Conservation (phyloP, 2,113 vertebrate species). For the Ictalurus furcatus region DNA sequence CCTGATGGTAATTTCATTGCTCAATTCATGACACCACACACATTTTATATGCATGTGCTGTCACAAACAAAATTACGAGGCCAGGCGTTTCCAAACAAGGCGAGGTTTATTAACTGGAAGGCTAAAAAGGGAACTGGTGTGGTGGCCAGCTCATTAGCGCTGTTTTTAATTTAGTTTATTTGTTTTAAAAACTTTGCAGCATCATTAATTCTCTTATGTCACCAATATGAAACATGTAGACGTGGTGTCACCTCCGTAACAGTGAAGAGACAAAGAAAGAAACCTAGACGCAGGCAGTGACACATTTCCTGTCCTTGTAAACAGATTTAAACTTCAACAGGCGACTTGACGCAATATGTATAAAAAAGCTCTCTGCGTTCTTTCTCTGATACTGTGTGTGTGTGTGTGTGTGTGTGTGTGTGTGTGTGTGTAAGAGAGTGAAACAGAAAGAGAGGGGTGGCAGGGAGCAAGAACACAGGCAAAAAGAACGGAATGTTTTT, state of each 20-base stretch:
- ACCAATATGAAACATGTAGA: neutral
- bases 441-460: conserved; percentile 25
- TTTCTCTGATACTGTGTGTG: conserved; percentile 6
- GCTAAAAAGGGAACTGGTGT: neutral
- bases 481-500: conserved; percentile 60
- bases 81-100: conserved; percentile 8
- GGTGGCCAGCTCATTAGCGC: neutral
- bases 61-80: neutral
- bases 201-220: neutral
- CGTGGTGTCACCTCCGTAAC: neutral
- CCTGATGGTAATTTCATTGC: conserved; percentile 18
- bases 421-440: conserved; percentile 26
- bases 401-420: conserved; percentile 18
- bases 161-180: neutral
- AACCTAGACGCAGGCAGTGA: conserved; percentile 31
- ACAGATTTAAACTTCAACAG: conserved; percentile 46
- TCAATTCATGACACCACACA: conserved; percentile 16
- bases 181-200: neutral
- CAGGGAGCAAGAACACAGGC: conserved; percentile 19
- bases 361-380: conserved; percentile 49
- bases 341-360: conserved; percentile 39
- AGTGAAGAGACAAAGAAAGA: neutral
- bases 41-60: neutral
- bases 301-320: conserved; percentile 53
- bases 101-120: neutral